Evolutionary conservation across 2,113 vertebrate genomes (phyloP).

Genomic region (Egretta garzetta): DNA sequence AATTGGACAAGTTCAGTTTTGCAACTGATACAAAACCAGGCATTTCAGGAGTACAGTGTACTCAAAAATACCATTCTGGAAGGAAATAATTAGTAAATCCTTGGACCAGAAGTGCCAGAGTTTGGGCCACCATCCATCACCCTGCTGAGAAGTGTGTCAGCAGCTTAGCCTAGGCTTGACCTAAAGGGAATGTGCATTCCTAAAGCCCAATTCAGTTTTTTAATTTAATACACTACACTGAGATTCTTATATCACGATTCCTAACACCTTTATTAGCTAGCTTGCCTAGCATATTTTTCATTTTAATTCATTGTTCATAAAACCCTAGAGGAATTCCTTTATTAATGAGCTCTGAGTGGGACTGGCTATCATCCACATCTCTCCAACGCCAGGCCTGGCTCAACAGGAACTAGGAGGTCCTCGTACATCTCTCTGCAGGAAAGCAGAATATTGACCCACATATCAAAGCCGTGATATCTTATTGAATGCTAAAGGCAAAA

Average conservation of each 20-base stretch:
- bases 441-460: not conserved
- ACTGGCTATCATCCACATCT: not conserved
- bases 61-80: not conserved
- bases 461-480: not conserved
- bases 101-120: not conserved
- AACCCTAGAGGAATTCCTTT: constrained; percentile 1
- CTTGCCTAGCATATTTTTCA: not conserved
- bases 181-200: not conserved
- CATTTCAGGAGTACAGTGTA: not conserved
- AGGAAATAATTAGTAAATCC: not conserved
- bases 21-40: not conserved
- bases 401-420: not conserved
- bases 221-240: not conserved
- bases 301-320: not conserved
- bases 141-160: not conserved
- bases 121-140: not conserved
- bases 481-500: not conserved
- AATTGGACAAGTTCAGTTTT: not conserved
- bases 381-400: not conserved
- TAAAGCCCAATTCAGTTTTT: not conserved
- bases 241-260: not conserved
- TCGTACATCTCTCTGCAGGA: not conserved
- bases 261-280: not conserved
- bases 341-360: constrained; percentile 20
- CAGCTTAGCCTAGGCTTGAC: not conserved